phyloP scores from a whole-genome alignment of 2,797 vertebrate species.

The Dermochelys coriacea region DNA sequence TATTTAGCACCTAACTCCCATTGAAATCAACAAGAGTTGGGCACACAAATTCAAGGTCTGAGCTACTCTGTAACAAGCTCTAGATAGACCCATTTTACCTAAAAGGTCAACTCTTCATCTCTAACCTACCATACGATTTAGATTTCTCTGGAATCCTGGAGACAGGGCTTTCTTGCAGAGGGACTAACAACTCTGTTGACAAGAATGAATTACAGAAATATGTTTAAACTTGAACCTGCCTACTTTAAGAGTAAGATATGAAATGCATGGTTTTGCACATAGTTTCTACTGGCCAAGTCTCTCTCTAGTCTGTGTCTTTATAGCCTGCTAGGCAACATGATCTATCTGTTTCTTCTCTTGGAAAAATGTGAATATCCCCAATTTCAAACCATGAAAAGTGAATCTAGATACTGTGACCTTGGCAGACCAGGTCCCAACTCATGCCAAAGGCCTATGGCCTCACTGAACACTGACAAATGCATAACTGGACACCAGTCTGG shows the following conservation, averaged over 20 bases:
- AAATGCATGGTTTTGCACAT: not conserved
- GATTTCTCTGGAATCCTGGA: not conserved
- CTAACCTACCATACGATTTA: conserved; percentile 21
- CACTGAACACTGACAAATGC: no score
- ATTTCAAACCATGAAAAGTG: not conserved
- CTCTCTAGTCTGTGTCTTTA: not conserved
- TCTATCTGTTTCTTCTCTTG: not conserved
- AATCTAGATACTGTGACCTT: not conserved
- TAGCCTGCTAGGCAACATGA: not conserved
- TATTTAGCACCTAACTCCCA: not conserved
- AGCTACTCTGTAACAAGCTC: no score
- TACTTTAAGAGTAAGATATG: not conserved
- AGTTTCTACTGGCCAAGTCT: not conserved
- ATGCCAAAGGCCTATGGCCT: no score
- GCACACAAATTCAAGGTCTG: no score
- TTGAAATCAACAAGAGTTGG: no score
- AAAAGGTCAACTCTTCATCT: not conserved
- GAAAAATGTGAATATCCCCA: not conserved
- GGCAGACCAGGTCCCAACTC: no score
- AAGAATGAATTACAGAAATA: not conserved
- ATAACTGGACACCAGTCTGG: no score
- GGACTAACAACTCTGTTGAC: not conserved
- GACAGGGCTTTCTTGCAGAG: not conserved
- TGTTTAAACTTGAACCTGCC: not conserved
- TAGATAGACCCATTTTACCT: no score